Base-by-base conservation (phyloP, 2,113 vertebrate species). In the Anser cygnoides region DNA sequence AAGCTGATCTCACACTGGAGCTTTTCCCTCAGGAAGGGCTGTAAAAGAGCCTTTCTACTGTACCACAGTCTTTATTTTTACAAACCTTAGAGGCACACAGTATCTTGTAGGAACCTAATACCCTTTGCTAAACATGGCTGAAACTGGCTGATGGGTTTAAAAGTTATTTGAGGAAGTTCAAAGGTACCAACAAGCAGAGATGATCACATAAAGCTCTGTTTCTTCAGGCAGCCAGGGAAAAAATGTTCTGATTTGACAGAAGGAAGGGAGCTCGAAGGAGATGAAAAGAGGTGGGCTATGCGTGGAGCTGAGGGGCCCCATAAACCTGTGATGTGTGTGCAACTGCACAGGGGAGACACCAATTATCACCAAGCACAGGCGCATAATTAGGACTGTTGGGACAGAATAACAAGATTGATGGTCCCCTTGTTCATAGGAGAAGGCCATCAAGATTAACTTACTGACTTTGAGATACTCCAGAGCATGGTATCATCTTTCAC, bases 381-480 rank as follows among this genome's bases (percentile, higher is more conserved):
- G 4, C 4, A 2, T 68, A 93, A 89, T 63, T 62, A 92, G 77
- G 29, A 84, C 44, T 0, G 0, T 2, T 76, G 49, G 73, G 77
- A 87, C 22, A 72, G 73, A 90, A 84, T 41, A 54, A 78, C 68
- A 92, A 84, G 58, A 94, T 84, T 84, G 89, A 90, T 75, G 37
- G 68, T 41, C 61, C 77, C 11, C 67, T 54, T 81, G 58, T 46
- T 94, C 65, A 68, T 20, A 71, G n/a, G 83, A 86, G 29, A 95
- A 46, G 57, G 68, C 46, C 68, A 43, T 20, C 67, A 93, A 94
- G 88, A 96, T 75, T 89, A 89, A 89, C 85, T 74, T 68, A 55
- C 52, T n/a, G 49, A 80, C 54, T 92, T 18, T 63, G 86, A 89
- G 83, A 84, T 78, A 78, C 28, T 78, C 54, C 76, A 89, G 88